Conservation (phyloP, 2,797 vertebrate genomes). For the Rhinella marina region DNA sequence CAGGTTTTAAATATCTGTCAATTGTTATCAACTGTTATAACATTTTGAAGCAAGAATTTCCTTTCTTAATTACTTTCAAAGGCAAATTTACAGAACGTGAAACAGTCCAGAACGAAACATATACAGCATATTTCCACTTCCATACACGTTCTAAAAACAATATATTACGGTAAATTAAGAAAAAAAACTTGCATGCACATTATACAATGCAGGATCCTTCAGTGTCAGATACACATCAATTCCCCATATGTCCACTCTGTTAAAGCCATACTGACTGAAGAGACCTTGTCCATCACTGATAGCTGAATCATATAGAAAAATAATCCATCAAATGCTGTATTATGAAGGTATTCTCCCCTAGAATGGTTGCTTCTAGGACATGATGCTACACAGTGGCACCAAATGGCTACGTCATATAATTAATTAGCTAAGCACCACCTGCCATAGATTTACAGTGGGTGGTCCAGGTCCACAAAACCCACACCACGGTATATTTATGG, state of each 20-base stretch:
- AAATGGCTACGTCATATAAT: no score
- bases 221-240: neutral
- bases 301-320: no score
- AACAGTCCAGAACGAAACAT: conserved; percentile 29
- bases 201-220: conserved; percentile 48
- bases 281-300: neutral
- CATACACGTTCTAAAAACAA: neutral
- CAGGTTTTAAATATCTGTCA: conserved; percentile 11
- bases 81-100: neutral
- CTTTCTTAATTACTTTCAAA: conserved; percentile 22
- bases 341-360: neutral
- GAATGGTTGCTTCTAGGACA: neutral
- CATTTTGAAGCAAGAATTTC: conserved; percentile 5
- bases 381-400: neutral
- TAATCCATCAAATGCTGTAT: neutral
- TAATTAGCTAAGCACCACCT: no score
- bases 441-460: no score
- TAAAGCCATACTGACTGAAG: neutral
- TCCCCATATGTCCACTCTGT: neutral
- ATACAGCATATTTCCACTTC: conserved; percentile 12
- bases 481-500: no score
- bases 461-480: no score
- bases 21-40: conserved; percentile 12
- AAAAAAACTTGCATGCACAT: conserved; percentile 26
- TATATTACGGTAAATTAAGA: neutral